Conservation (phyloP, 2,113 vertebrate genomes). For the Pongo pygmaeus region DNA sequence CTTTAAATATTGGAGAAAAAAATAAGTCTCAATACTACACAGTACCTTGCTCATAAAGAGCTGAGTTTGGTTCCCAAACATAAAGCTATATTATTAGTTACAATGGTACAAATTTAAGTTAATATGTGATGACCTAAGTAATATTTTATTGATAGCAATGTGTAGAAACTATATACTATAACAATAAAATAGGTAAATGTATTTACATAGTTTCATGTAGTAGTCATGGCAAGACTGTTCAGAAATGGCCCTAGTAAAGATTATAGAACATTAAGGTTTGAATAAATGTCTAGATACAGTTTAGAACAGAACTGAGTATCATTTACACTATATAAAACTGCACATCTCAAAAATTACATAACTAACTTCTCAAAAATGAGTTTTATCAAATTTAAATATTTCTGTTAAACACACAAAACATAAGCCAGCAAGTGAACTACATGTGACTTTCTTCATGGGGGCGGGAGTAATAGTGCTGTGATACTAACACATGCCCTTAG, state of each 20-base stretch:
- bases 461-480: not conserved
- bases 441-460: not conserved
- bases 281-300: not conserved
- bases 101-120: not conserved
- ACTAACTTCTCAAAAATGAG: slow-evolving; percentile 13
- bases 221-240: not conserved
- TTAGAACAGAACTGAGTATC: not conserved
- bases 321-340: not conserved
- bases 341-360: not conserved
- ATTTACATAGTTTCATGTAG: not conserved
- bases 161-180: not conserved
- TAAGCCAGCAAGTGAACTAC: not conserved
- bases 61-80: not conserved
- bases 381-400: slow-evolving; percentile 29
- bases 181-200: not conserved
- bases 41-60: not conserved
- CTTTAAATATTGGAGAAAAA: not conserved
- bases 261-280: not conserved
- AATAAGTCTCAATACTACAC: not conserved
- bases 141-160: not conserved
- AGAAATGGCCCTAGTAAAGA: not conserved
- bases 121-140: not conserved
- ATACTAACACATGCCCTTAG: not conserved
- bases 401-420: slow-evolving; percentile 16
- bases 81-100: not conserved